Evolutionary conservation across 2,888 invertebrate genomes (phyloP), one percentile per base, ranked within the genome.

Genomic region (Entomobrya multifasciata): DNA sequence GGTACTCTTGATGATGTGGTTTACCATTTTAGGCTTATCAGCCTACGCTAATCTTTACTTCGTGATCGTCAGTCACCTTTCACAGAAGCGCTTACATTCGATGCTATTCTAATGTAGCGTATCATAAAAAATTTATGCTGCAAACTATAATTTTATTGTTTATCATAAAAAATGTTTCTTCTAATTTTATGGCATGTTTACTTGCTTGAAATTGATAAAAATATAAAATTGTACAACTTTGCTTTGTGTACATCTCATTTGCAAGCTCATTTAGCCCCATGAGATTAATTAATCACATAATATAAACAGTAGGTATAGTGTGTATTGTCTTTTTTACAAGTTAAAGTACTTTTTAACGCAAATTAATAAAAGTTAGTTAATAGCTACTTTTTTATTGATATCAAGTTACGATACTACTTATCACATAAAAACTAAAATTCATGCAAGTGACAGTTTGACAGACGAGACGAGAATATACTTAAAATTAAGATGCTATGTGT

Each of bases 251-350:
- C 30, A 47, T 65, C 65, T 67, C 65, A 79, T 79, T 79, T 79
- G 49, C 65, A 67, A 65, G 36, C 79, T 79, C 65, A 79, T 79
- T 67, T 65, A 79, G 79, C 65, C 25, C 70, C 72, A 57, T 70
- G 70, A 57, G 55, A 70, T 57, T 72, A 81, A 81, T 81, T 70
- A 81, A 81, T 81, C 70, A 36, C 36, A 55, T 55, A 27, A 72
- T 70, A 81, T 81, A 41, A 65, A 49, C 30, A 20, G 70, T 70
- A 57, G 81, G 72, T 36, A n/a, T n/a, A 11, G 57, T 60, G 17
- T 1, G 15, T 52, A 52, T n/a, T n/a, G n/a, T n/a, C n/a, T n/a
- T n/a, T n/a, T n/a, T n/a, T n/a, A n/a, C n/a, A n/a, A n/a, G n/a
- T n/a, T n/a, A n/a, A n/a, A n/a, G n/a, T n/a, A n/a, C n/a, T n/a